phyloP scores from a whole-genome alignment of 2,888 invertebrate genomes.

The Tenthredo livida region DNA sequence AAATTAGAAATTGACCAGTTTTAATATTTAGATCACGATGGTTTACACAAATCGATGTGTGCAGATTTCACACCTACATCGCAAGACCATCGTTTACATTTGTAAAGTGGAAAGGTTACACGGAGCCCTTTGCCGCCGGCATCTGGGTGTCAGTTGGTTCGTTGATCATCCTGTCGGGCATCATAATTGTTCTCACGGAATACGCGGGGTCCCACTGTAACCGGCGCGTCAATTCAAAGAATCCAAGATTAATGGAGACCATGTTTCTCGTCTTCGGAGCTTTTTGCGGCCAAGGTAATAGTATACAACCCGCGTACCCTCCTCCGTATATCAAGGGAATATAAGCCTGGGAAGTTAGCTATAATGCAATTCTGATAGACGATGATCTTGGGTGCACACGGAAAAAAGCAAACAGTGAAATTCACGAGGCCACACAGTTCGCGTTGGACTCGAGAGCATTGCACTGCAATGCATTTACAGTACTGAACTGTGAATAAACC shows the following conservation, averaged over 20 bases:
- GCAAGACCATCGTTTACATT: slow-evolving; percentile 68
- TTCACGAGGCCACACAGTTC: no score
- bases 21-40: background rate
- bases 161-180: slow-evolving; percentile 65
- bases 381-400: background rate
- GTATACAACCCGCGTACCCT: background rate
- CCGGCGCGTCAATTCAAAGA: background rate
- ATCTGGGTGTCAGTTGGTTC: slow-evolving; percentile 70
- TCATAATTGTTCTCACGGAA: slow-evolving; percentile 65
- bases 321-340: background rate
- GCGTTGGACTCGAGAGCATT: no score
- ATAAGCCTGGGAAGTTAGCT: background rate
- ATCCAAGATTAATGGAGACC: slow-evolving; percentile 63
- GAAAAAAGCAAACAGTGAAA: no score
- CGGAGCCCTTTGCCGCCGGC: slow-evolving; percentile 69
- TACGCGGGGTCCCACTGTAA: background rate
- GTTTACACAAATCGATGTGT: background rate
- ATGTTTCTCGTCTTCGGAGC: slow-evolving; percentile 70
- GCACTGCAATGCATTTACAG: no score
- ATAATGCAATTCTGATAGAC: background rate
- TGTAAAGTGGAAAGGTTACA: slow-evolving; percentile 73
- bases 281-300: slow-evolving; percentile 72
- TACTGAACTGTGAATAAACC: no score
- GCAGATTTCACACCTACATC: slow-evolving; percentile 71
- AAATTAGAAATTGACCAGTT: background rate